Evolutionary conservation across 2,797 vertebrate species (phyloP), one percentile per base, ranked within the genome.

Genomic region (Neosilurus mollespiculum): DNA sequence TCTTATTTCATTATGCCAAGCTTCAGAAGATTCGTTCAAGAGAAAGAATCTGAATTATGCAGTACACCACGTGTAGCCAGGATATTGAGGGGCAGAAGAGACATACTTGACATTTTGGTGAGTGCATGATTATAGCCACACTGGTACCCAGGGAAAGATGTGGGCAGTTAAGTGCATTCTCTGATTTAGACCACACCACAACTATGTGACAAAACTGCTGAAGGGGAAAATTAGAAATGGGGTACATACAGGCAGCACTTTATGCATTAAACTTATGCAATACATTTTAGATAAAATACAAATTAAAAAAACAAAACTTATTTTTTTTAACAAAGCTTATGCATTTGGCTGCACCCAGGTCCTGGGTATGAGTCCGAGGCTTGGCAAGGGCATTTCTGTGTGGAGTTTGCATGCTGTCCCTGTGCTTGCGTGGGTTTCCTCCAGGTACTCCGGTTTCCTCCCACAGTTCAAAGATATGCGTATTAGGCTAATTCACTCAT

Each of bases 61-160:
- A 34, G 43, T 24, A 37, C 51, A 83, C 78, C 78, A 76, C 26
- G 5, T 75, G 70, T 30, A 84, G 59, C 69, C 78, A 86, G 84
- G 87, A 86, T 88, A 65, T 73, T 82, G 67, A 83, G 20, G 20
- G 71, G 30, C 75, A 83, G 18, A 75, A 83, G 51, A 86, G 56
- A 84, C 85, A 86, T 84, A 30, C 82, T 81, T 85, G 78, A 24
- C 85, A 87, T 90, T 88, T 88, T 79, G 75, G 62, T 37, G 66
- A 90, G 83, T 51, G 26, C 88, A 84, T 89, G 82, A 87, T 89
- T 87, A 89, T 81, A 73, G 78, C 64, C 73, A 69, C 56, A 69
- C 69, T 80, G 61, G 43, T 80, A 81, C 59, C 51, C 83, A 82
- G 67, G 69, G 51, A 82, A 80, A 85, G 84, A 86, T 80, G 86